Evolutionary conservation across 2,888 invertebrate genomes (phyloP).

Genomic region (Brenthis daphne): DNA sequence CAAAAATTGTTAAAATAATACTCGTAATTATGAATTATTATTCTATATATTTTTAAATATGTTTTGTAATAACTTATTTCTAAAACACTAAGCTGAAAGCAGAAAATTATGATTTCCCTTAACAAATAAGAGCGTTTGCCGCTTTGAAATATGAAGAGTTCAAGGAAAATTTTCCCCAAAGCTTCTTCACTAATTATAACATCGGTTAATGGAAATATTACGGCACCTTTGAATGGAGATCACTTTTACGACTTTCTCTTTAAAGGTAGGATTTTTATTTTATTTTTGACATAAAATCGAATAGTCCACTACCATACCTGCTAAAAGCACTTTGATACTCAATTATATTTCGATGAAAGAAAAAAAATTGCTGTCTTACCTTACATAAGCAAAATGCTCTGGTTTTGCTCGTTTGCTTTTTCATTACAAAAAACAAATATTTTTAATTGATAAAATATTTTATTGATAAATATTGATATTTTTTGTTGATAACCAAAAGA

Average conservation of each 20-base stretch:
- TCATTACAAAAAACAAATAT: too few species aligned
- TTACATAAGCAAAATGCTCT: too few species aligned
- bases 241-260: constrained; percentile 17
- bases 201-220: constrained; percentile 21
- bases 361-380: background rate
- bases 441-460: too few species aligned
- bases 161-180: constrained; percentile 1
- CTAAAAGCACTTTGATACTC: background rate
- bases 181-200: constrained; percentile 22
- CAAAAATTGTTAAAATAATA: background rate
- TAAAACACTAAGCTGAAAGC: constrained; percentile 7
- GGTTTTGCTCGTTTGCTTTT: too few species aligned
- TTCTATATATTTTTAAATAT: background rate
- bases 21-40: background rate
- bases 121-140: constrained; percentile 2
- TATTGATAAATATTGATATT: too few species aligned
- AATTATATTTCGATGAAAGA: background rate
- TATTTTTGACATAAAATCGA: constrained; percentile 13
- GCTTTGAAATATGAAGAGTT: constrained; percentile 11
- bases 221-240: constrained; percentile 20
- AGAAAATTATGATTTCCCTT: constrained; percentile 6
- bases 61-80: constrained; percentile 1
- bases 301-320: background rate
- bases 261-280: constrained; percentile 11
- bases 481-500: too few species aligned